These are phyloP conservation scores for Thaumetopoea pityocampa DNA, from an alignment of 1,140 invertebrate species.

Conservation along the genomic window DNA sequence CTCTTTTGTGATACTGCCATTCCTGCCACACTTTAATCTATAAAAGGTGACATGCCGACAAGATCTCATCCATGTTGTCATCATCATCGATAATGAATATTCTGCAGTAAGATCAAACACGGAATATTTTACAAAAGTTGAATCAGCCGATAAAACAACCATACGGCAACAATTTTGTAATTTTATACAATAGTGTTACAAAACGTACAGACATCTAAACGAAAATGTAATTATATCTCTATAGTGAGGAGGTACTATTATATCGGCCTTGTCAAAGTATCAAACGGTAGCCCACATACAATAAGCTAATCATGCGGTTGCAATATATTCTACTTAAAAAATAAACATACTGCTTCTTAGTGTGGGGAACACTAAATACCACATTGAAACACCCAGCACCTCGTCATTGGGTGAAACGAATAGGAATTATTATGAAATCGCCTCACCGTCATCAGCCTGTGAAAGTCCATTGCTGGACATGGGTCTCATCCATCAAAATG, in stretches of 20 bases:
- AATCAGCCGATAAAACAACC: conserved; percentile 16
- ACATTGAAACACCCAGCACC: too few species aligned
- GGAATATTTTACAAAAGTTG: conserved; percentile 12
- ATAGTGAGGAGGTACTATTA: conserved; percentile 44
- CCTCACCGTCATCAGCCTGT: too few species aligned
- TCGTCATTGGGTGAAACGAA: too few species aligned
- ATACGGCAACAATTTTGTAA: conserved; percentile 25
- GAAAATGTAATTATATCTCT: conserved; percentile 38
- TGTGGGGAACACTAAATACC: conserved; percentile 3
- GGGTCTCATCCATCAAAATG: too few species aligned
- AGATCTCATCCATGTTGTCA: too few species aligned
- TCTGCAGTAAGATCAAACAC: conserved; percentile 5
- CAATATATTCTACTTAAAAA: conserved; percentile 30
- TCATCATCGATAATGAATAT: too few species aligned
- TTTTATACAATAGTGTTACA: conserved; percentile 15
- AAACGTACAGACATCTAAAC: conserved; percentile 16
- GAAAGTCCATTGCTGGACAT: too few species aligned
- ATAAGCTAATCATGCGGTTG: conserved; percentile 58
- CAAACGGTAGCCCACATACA: conserved; percentile 58
- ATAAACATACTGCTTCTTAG: conserved; percentile 21
- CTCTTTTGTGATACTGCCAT: too few species aligned
- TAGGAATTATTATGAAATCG: too few species aligned
- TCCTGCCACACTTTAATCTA: too few species aligned
- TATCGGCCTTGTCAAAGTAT: conserved; percentile 45
- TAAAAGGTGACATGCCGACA: too few species aligned